Conservation (phyloP, 1,140 invertebrate species). For the Arctopsyche grandis region DNA sequence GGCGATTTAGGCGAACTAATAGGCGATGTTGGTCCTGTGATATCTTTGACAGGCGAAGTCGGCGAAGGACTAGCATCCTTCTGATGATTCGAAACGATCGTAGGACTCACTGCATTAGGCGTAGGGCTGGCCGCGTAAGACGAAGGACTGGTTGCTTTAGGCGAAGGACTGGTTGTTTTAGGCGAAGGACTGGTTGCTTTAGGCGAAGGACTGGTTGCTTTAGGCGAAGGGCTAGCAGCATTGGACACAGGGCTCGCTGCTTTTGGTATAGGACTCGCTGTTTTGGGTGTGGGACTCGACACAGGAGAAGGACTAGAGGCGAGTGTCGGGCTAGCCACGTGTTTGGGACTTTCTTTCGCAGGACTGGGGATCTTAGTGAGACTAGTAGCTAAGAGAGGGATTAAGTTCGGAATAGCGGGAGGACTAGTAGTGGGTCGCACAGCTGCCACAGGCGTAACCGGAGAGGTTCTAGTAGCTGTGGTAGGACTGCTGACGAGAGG, state of each 20-base stretch:
- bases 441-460: constrained; percentile 21
- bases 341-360: not conserved
- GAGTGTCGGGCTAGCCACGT: constrained; percentile 46
- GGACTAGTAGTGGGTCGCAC: constrained; percentile 57
- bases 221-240: not conserved
- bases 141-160: not conserved
- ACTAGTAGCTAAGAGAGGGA: not conserved
- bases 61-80: not conserved
- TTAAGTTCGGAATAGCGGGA: not conserved
- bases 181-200: not conserved
- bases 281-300: constrained; percentile 62
- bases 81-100: not conserved
- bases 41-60: not conserved
- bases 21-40: not conserved
- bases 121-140: no score
- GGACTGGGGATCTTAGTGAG: not conserved
- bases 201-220: not conserved
- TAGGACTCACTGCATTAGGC: no score
- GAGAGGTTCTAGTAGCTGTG: not conserved
- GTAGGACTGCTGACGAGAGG: constrained; percentile 38
- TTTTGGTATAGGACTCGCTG: constrained; percentile 31
- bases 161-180: not conserved
- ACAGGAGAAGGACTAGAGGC: constrained; percentile 63
- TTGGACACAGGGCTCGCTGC: not conserved
- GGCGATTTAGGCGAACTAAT: not conserved